phyloP scores from a whole-genome alignment of 1,140 invertebrate genomes.

The Drosophila fuyamai region DNA sequence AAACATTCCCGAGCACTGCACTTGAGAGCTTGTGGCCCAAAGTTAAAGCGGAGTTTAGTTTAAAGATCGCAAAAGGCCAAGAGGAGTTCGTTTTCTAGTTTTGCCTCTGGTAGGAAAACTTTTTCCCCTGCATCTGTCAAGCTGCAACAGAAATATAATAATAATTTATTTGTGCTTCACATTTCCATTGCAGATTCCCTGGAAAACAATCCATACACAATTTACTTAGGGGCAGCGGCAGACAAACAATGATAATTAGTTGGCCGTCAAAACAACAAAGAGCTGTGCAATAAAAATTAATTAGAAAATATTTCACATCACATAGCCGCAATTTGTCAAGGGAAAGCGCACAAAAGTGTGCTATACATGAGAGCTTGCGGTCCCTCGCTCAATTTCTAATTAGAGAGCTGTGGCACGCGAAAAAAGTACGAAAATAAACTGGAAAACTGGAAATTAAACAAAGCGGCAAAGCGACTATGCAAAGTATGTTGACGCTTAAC shows the following conservation, averaged over 20 bases:
- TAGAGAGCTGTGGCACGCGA: conserved; percentile 29
- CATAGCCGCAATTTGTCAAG: conserved; percentile 46
- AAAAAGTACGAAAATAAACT: conserved; percentile 43
- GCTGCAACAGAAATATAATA: conserved; percentile 33
- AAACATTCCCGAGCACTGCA: conserved; percentile 37
- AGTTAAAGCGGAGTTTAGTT: conserved; percentile 30
- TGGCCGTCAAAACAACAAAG: conserved; percentile 16
- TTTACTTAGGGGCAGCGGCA: neutral
- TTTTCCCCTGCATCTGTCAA: neutral
- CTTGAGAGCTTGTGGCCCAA: conserved; percentile 34
- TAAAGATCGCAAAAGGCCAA: conserved; percentile 30
- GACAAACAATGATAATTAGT: conserved; percentile 36
- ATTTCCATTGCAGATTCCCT: conserved; percentile 30
- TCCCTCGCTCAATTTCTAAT: conserved; percentile 60
- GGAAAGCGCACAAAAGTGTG: conserved; percentile 37
- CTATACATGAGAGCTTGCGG: conserved; percentile 26
- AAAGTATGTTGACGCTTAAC: conserved; percentile 52
- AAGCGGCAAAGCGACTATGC: conserved; percentile 54
- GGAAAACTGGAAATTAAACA: conserved; percentile 59
- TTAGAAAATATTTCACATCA: conserved; percentile 66
- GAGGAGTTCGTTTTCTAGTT: neutral
- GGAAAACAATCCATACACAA: neutral
- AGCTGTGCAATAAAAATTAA: conserved; percentile 62
- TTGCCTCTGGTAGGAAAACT: neutral
- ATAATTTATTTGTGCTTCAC: conserved; percentile 29